Base-by-base conservation (phyloP, 2,888 invertebrate genomes). In the Drosophila formosana region DNA sequence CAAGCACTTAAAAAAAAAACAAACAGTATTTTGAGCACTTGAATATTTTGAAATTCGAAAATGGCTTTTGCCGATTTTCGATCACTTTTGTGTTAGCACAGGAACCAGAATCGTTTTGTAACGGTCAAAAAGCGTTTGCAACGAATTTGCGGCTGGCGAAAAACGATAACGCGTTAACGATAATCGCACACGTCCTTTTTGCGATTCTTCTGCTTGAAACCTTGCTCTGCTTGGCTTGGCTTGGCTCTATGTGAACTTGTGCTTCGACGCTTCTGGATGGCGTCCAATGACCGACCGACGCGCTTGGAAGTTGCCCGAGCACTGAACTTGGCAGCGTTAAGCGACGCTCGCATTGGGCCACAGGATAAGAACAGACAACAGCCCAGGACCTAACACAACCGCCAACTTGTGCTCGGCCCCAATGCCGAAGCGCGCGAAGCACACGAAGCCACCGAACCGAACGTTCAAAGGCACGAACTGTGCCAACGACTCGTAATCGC, bases 291-390 rank as follows among this genome's bases (percentile, higher is more conserved):
- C 82, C 88, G 80, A 91, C 92, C 91, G 91, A 88, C 89, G 89
- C 91, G 91, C 91, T 91, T 81, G 91, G 88, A 91, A 88, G 91
- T 91, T 91, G 91, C 90, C 91, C 92, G 92, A 91, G 91, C 87
- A 91, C 91, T 91, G 90, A 91, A 90, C 77, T 82, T 80, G 72
- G 60, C 55, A 63, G 51, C 73, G 55, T 57, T 60, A 67, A 65
- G 80, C 87, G 64, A 63, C 53, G 57, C 68, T 82, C 81, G 80
- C 72, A 82, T 88, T 82, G 81, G 80, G 78, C 84, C 81, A 69
- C 46, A 56, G 58, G 39, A 41, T 41, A 65, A 70, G 68, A 66
- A 60, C 68, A 51, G 41, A 58, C 56, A 55, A 49, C 26, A 30
- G 25, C 60, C 30, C 49, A 30, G 30, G 18, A 30, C 26, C 53